Evolutionary conservation across 2,888 invertebrate genomes (phyloP).

Genomic region (Drosophila paucipuncta): DNA sequence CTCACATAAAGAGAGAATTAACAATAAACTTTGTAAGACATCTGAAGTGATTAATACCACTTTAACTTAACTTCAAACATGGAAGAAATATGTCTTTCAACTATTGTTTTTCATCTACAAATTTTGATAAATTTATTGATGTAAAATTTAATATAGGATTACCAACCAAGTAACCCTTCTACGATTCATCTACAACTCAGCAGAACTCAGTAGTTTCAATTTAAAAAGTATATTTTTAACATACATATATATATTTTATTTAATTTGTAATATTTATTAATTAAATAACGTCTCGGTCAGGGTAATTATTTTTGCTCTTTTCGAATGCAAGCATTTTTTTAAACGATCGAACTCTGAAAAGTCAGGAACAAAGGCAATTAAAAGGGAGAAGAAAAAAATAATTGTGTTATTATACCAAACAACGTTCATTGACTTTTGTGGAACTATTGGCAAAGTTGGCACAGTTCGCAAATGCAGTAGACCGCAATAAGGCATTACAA

Average conservation of each 20-base stretch:
- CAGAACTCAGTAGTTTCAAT: background rate
- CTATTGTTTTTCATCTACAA: background rate
- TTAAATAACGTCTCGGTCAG: background rate
- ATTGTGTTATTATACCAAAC: conserved; percentile 63
- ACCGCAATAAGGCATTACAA: conserved; percentile 38
- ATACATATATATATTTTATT: background rate
- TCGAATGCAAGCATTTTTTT: background rate
- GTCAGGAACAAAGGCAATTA: conserved; percentile 5
- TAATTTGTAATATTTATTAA: background rate
- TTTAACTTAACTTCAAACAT: background rate
- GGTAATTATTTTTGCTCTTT: conserved; percentile 1
- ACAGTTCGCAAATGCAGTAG: conserved; percentile 50
- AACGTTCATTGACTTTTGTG: conserved; percentile 53
- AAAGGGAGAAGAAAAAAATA: conserved; percentile 16
- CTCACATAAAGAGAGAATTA: too few relatives aligned
- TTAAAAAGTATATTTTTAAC: background rate
- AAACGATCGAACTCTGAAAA: conserved; percentile 21
- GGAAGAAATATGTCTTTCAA: background rate
- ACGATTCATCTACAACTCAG: background rate
- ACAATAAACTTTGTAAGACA: background rate
- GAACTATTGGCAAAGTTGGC: conserved; percentile 36
- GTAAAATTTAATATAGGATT: background rate
- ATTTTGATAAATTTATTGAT: background rate
- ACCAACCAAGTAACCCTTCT: background rate
- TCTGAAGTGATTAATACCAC: background rate